A percentile compares a stretch with the other conserved stretches of the same genome.
These are phyloP conservation scores for Dryocosmus kuriphilus DNA, from an alignment of 2,888 invertebrate species.

Conservation along the genomic window DNA sequence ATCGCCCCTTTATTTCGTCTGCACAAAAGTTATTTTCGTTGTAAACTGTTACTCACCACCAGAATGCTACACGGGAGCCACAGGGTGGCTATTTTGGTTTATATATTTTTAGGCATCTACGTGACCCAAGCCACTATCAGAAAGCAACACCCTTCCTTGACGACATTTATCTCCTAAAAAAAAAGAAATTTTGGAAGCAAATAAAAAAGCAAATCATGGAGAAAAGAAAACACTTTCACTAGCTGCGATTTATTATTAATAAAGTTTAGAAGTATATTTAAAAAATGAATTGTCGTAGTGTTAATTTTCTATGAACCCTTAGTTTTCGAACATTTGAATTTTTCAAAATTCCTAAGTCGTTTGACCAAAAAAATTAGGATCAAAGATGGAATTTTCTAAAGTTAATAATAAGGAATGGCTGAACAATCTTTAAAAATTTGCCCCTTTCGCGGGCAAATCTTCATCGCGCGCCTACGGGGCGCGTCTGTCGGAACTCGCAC, in stretches of 20 bases:
- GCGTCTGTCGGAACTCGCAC: too few relatives aligned
- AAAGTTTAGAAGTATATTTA: background rate
- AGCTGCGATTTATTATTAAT: background rate
- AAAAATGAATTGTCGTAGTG: background rate
- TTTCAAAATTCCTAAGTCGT: too few relatives aligned
- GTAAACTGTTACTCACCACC: conserved; percentile 64
- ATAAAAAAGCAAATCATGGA: background rate
- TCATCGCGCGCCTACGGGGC: too few relatives aligned
- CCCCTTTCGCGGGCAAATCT: too few relatives aligned
- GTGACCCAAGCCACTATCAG: conserved; percentile 46
- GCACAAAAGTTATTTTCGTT: conserved; percentile 64
- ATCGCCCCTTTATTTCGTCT: conserved; percentile 32
- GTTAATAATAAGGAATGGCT: too few relatives aligned
- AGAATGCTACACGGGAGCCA: conserved; percentile 66
- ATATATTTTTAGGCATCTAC: conserved; percentile 65
- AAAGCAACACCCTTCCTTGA: background rate
- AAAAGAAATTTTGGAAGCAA: background rate
- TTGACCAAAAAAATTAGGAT: too few relatives aligned
- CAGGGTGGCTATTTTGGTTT: conserved; percentile 65
- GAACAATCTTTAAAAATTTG: too few relatives aligned
- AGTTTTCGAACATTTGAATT: too few relatives aligned
- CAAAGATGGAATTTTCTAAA: too few relatives aligned
- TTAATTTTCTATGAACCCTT: too few relatives aligned
- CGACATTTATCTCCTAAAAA: conserved; percentile 1
- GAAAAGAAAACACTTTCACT: background rate